Percentiles rank a stretch among this genome's conserved stretches.
Evolutionary conservation across 2,888 invertebrate genomes (phyloP).

Genomic region (Volucella zonaria): DNA sequence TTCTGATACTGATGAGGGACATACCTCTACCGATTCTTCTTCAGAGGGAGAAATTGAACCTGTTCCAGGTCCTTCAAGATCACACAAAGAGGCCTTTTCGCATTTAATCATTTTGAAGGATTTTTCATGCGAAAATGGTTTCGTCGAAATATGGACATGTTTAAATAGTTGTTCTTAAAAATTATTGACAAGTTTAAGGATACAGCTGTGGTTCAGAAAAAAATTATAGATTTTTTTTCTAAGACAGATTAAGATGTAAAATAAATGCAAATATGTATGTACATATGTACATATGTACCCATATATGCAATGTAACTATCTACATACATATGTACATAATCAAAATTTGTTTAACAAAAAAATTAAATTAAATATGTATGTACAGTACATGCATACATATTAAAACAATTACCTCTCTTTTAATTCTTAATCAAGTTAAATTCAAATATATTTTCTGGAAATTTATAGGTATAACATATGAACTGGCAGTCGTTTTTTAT

Average conservation of each 20-base stretch:
- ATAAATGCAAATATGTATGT: neutral
- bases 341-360: no score
- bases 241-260: neutral
- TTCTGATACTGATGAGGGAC: neutral
- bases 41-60: slow-evolving; percentile 20
- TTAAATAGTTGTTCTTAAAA: slow-evolving; percentile 17
- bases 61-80: slow-evolving; percentile 17
- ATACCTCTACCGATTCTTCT: slow-evolving; percentile 10
- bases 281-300: neutral
- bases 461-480: no score
- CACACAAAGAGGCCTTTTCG: slow-evolving; percentile 11
- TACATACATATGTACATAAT: no score
- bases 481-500: no score
- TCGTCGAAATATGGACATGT: slow-evolving; percentile 19
- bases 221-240: no score
- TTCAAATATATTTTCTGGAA: no score
- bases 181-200: slow-evolving; percentile 10
- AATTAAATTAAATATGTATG: no score
- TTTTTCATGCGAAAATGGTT: slow-evolving; percentile 22
- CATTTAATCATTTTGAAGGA: slow-evolving; percentile 8
- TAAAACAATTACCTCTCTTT: no score
- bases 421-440: no score
- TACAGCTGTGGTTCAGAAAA: slow-evolving; percentile 20
- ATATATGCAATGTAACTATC: neutral
- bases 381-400: no score